Evolutionary conservation across 2,888 invertebrate genomes (phyloP).

Genomic region (Trilocha varians): DNA sequence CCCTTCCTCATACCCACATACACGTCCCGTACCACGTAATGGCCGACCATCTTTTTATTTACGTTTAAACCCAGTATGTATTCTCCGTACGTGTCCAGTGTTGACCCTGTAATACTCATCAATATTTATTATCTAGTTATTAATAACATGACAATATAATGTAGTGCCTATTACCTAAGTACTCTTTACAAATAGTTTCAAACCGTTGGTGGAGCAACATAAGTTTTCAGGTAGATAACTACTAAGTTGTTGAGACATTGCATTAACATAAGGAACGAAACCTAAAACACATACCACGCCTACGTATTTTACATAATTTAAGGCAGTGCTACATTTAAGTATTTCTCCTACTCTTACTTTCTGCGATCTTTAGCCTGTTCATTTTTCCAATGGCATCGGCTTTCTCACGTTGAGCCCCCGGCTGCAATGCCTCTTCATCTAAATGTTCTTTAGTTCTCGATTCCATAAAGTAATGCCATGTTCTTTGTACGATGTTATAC

Average conservation of each 20-base stretch:
- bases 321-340: too few relatives aligned
- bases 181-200: too few relatives aligned
- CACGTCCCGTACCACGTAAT: slow-evolving; percentile 27
- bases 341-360: neutral
- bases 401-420: slow-evolving; percentile 28
- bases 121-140: too few relatives aligned
- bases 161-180: too few relatives aligned
- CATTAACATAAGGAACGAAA: too few relatives aligned
- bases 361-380: slow-evolving; percentile 16
- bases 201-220: too few relatives aligned
- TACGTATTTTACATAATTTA: too few relatives aligned
- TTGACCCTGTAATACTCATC: slow-evolving; percentile 25
- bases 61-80: slow-evolving; percentile 35
- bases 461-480: slow-evolving; percentile 18
- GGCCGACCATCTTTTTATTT: slow-evolving; percentile 18
- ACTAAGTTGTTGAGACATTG: too few relatives aligned
- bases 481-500: slow-evolving; percentile 32
- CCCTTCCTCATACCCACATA: slow-evolving; percentile 45
- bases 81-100: slow-evolving; percentile 39
- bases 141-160: too few relatives aligned
- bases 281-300: too few relatives aligned
- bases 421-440: slow-evolving; percentile 3
- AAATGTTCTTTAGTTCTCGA: slow-evolving; percentile 12
- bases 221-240: too few relatives aligned
- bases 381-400: slow-evolving; percentile 28